Evolutionary conservation across 2,113 vertebrate genomes (phyloP).

Genomic region (Caloenas nicobarica): DNA sequence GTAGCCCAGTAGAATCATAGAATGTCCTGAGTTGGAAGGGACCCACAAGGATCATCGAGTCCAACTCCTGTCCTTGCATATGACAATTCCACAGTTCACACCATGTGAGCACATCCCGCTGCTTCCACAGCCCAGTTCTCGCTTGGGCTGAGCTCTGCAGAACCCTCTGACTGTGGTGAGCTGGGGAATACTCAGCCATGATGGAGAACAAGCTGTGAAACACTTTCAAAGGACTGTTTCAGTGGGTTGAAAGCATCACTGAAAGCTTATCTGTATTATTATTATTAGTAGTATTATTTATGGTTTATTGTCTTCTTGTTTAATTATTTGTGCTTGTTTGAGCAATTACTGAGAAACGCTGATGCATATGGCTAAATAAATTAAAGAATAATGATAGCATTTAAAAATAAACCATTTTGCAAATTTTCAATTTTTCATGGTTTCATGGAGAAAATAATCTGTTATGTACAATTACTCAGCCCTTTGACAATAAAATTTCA

Average conservation of each 20-base stretch:
- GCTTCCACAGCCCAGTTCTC: background rate
- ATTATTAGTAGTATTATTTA: accelerated
- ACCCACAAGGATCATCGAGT: too few relatives aligned
- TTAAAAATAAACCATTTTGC: background rate
- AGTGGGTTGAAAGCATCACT: background rate
- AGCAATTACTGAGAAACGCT: constrained; percentile 5
- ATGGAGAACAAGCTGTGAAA: background rate
- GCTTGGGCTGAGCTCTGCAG: background rate
- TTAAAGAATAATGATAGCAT: constrained; percentile 25
- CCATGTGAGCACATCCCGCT: background rate
- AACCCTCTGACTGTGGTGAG: background rate
- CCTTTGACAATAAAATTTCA: background rate
- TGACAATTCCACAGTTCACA: too few relatives aligned
- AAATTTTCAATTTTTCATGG: constrained; percentile 7
- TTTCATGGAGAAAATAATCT: constrained; percentile 2
- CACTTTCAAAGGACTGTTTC: background rate
- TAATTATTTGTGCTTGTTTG: constrained; percentile 39
- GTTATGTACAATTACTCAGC: background rate
- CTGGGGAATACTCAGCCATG: background rate
- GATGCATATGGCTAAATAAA: constrained; percentile 38
- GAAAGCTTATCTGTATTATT: background rate
- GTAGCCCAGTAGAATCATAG: background rate
- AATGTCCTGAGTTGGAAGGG: too few relatives aligned
- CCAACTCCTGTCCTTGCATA: too few relatives aligned
- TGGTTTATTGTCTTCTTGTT: background rate